Evolutionary conservation across 2,797 vertebrate genomes (phyloP).

Genomic region (Peromyscus nudipes): DNA sequence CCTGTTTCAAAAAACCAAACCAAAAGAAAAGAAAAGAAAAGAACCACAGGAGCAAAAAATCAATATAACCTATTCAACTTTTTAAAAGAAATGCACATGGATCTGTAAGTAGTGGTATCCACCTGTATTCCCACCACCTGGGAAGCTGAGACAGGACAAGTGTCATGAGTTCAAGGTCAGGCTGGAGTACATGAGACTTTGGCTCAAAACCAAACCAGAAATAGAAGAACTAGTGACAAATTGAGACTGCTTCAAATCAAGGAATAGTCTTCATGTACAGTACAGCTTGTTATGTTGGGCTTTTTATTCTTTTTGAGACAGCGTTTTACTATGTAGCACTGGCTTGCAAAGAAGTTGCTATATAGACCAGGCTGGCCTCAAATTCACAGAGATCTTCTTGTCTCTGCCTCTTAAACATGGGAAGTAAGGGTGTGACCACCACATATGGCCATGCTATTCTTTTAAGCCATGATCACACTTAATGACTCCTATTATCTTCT

Average conservation of each 20-base stretch:
- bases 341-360: not conserved
- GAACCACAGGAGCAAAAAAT: not conserved
- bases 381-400: not conserved
- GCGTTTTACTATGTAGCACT: not conserved
- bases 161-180: not conserved
- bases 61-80: not conserved
- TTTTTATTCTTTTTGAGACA: not conserved
- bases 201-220: not conserved
- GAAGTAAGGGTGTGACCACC: not conserved
- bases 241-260: not conserved
- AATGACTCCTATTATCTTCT: not conserved
- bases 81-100: not conserved
- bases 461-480: not conserved
- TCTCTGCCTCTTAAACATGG: not conserved
- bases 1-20: not conserved
- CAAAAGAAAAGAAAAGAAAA: not conserved
- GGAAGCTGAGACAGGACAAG: not conserved
- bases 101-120: not conserved
- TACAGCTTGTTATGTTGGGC: not conserved
- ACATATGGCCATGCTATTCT: not conserved
- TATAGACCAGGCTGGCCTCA: not conserved
- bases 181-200: not conserved
- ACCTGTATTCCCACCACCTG: not conserved
- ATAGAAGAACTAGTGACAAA: not conserved
- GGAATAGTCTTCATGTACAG: not conserved